These are phyloP conservation scores for Actinemys pallida DNA, from an alignment of 2,113 vertebrate genomes.

Conservation along the genomic window DNA sequence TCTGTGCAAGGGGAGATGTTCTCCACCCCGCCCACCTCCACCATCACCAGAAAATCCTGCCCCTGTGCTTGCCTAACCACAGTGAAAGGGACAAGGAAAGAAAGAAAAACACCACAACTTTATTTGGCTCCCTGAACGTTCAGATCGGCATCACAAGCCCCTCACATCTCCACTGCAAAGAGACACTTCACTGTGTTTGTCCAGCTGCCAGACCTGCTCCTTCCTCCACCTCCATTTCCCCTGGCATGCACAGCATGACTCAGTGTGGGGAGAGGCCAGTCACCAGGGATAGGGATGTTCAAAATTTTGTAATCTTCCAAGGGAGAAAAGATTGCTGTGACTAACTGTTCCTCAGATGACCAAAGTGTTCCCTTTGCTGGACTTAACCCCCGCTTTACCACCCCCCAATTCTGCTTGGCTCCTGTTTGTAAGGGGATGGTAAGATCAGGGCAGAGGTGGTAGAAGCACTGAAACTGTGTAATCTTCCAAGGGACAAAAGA, in stretches of 20 bases:
- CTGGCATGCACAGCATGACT: background rate
- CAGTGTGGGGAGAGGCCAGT: background rate
- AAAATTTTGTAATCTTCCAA: background rate
- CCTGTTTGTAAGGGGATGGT: background rate
- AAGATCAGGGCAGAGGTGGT: background rate
- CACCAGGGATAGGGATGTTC: background rate
- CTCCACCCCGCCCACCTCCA: background rate
- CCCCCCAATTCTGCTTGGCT: background rate
- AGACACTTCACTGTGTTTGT: background rate
- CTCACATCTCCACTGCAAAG: background rate
- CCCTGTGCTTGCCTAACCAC: background rate
- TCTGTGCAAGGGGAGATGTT: background rate
- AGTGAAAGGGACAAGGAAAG: background rate
- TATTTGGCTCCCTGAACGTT: background rate
- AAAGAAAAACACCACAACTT: background rate
- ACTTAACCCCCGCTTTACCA: background rate
- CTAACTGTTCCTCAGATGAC: background rate
- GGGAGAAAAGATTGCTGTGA: background rate
- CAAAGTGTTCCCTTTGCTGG: background rate
- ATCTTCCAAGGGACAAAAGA: background rate
- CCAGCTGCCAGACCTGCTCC: background rate
- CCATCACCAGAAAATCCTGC: background rate
- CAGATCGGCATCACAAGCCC: background rate
- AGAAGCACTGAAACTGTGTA: background rate
- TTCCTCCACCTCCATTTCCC: background rate